These are phyloP conservation scores for Prenolepis imparis DNA, from an alignment of 2,888 invertebrate genomes.

Conservation along the genomic window DNA sequence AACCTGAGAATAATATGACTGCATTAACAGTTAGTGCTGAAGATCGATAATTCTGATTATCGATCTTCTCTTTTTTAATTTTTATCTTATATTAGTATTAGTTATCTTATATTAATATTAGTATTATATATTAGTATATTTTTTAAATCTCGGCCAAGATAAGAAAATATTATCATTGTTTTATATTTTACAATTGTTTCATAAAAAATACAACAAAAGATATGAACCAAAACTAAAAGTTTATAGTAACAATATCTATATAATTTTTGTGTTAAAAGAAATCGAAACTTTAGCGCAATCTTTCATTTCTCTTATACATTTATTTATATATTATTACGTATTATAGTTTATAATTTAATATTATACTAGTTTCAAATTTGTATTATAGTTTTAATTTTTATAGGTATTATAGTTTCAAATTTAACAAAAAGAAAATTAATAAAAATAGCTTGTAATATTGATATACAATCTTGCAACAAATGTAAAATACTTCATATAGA, in stretches of 20 bases:
- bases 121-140: neutral
- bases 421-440: neutral
- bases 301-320: neutral
- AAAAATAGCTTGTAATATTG: neutral
- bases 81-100: neutral
- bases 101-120: neutral
- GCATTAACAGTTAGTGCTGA: neutral
- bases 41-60: neutral
- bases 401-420: neutral
- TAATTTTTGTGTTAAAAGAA: neutral
- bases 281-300: neutral
- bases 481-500: neutral
- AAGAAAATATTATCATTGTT: neutral
- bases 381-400: neutral
- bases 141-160: neutral
- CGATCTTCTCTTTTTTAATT: neutral
- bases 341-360: neutral
- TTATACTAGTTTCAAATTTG: neutral
- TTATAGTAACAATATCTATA: neutral
- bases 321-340: neutral
- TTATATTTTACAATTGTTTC: slow-evolving; percentile 2
- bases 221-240: neutral
- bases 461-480: neutral
- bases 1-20: neutral
- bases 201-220: neutral